Conservation (phyloP, 2,113 vertebrate species). For the Synchiropus splendidus region DNA sequence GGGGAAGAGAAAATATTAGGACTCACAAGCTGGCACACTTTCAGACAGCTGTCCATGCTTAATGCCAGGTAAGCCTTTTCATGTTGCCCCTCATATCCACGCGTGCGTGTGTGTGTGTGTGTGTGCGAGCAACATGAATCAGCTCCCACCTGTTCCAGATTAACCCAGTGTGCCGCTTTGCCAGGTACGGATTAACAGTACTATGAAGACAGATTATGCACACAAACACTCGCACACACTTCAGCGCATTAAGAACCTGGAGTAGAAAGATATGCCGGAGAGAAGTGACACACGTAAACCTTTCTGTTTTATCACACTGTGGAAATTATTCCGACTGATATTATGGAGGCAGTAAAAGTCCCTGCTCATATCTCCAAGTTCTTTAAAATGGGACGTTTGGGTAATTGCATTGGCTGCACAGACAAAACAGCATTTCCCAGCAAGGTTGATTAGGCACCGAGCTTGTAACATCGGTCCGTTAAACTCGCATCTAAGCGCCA, state of each 20-base stretch:
- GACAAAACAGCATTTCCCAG: too few species aligned
- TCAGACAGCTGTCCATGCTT: constrained; percentile 3
- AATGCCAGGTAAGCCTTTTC: constrained; percentile 12
- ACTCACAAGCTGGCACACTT: not conserved
- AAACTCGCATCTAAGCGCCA: too few species aligned
- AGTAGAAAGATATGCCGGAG: not conserved
- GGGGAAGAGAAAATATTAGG: too few species aligned
- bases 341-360: too few species aligned
- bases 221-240: constrained; percentile 1
- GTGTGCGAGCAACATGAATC: constrained; percentile 13
- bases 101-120: constrained; percentile 1
- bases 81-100: constrained; percentile 4
- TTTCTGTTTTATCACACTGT: not conserved
- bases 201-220: constrained; percentile 33
- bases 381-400: too few species aligned
- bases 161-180: constrained; percentile 30
- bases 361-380: too few species aligned
- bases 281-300: not conserved
- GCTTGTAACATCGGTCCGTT: too few species aligned
- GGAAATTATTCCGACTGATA: constrained; percentile 11
- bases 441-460: too few species aligned
- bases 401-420: too few species aligned
- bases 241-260: constrained; percentile 7
- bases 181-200: constrained; percentile 47
- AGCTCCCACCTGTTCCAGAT: constrained; percentile 41